Evolutionary conservation across 2,888 invertebrate genomes (phyloP), one percentile per base, ranked within the genome.

Genomic region (Alloscopus bannaensis): DNA sequence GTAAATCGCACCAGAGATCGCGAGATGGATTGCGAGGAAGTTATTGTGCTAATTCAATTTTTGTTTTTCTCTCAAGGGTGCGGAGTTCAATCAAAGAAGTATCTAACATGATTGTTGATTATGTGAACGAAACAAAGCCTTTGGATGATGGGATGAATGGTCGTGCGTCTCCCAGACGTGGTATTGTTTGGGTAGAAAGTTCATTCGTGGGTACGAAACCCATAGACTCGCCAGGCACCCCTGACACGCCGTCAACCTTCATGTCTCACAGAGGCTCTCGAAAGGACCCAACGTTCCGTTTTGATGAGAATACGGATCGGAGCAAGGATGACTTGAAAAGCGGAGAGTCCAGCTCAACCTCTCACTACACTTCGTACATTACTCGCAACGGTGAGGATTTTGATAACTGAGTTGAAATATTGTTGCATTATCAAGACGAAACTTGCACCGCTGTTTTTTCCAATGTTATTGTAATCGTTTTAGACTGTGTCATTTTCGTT

Each of bases 21-120:
- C n/a, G 18, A 13, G 47, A 36, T 47, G n/a, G 47, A 47, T 3
- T n/a, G 6, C n/a, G n/a, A 47, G 11, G 47, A 4, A 13, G 11
- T 47, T 47, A 47, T 47, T 13, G 11, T 47, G 11, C n/a, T 47
- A 13, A 13, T 47, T 47, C n/a, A 18, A n/a, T 16, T 66, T 16
- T 28, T 66, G 42, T 66, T 6, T 66, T 24, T 42, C 64, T 90
- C 0, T 90, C 90, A 2, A 92, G 92, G 87, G 94, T 95, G 81
- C 94, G 94, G 88, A 92, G 94, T 83, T 95, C 95, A 76, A 96
- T 96, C 88, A 95, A 95, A 89, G 95, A 95, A 89, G 96, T 96
- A 84, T 96, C 96, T 83, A 95, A 95, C 86, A 96, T 96, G 60
- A 96, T 96, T 86, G 96, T 95, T 71, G 95, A 96, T 88, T 96